A percentile compares a stretch with the other conserved stretches of the same genome.
These are phyloP conservation scores for Lepidonotus clava DNA, from an alignment of 2,888 invertebrate genomes.

Conservation along the genomic window DNA sequence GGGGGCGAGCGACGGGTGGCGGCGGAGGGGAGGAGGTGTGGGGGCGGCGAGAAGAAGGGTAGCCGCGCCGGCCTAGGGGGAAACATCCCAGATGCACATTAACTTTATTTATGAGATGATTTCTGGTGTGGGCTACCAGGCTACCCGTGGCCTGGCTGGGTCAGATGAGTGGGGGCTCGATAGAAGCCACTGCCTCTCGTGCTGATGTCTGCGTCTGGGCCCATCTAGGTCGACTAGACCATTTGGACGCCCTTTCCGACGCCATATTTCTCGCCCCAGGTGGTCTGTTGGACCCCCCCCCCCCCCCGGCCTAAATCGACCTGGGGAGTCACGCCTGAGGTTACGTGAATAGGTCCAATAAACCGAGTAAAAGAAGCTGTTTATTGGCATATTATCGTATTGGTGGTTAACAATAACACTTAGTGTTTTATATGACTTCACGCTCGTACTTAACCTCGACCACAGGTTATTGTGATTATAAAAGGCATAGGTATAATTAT, in stretches of 20 bases:
- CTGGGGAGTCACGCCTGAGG: too few species aligned
- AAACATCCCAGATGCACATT: slow-evolving; percentile 39
- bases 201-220: slow-evolving; percentile 3
- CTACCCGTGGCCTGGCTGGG: background rate
- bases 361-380: too few species aligned
- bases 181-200: slow-evolving; percentile 26
- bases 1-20: background rate
- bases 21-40: background rate
- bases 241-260: background rate
- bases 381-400: too few species aligned
- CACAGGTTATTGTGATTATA: too few species aligned
- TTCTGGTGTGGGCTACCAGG: background rate
- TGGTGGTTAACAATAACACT: too few species aligned
- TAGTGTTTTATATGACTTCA: too few species aligned
- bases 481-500: too few species aligned
- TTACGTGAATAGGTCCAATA: too few species aligned
- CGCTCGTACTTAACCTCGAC: too few species aligned
- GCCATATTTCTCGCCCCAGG: slow-evolving; percentile 42
- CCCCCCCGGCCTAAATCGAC: too few species aligned
- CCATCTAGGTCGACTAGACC: slow-evolving; percentile 48
- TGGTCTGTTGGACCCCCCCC: background rate
- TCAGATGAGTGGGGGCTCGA: background rate
- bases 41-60: background rate
- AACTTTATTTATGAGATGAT: slow-evolving; percentile 49
- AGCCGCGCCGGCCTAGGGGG: background rate